Evolutionary conservation across 2,888 invertebrate genomes (phyloP).

Genomic region (Melinopterus prodromus): DNA sequence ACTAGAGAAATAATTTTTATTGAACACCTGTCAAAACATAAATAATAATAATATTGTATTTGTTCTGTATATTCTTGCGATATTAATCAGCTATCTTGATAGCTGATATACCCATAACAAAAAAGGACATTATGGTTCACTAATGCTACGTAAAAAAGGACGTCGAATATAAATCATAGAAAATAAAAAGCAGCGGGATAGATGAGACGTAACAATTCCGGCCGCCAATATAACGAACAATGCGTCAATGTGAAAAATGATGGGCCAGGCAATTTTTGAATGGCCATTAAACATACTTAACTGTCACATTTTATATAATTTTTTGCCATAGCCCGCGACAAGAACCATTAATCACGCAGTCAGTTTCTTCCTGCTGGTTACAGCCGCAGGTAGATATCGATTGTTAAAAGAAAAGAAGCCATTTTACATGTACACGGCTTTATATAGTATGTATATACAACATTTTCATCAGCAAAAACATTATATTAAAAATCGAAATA

Average conservation of each 20-base stretch:
- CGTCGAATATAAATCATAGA: neutral
- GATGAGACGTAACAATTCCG: neutral
- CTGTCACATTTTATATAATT: conserved; percentile 4
- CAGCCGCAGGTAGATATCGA: neutral
- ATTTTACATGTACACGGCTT: neutral
- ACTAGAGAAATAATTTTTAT: too few relatives aligned
- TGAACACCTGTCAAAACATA: too few relatives aligned
- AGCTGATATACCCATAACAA: neutral
- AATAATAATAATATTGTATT: too few relatives aligned
- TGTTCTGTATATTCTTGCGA: too few relatives aligned
- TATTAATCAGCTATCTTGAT: too few relatives aligned
- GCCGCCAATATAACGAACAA: neutral
- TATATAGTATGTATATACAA: neutral
- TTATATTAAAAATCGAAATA: too few relatives aligned
- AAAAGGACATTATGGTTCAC: neutral
- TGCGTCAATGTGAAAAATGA: conserved; percentile 4
- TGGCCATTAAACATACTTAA: conserved; percentile 4
- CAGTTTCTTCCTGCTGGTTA: neutral
- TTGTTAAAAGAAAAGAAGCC: neutral
- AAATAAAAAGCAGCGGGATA: neutral
- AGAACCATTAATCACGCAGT: neutral
- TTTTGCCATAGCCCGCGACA: neutral
- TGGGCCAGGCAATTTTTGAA: neutral
- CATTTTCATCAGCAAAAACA: neutral
- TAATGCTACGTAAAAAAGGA: neutral